Evolutionary conservation across 64 coral and sea anemone genomes (phyloP).

Genomic region (Montipora efflorescens): DNA sequence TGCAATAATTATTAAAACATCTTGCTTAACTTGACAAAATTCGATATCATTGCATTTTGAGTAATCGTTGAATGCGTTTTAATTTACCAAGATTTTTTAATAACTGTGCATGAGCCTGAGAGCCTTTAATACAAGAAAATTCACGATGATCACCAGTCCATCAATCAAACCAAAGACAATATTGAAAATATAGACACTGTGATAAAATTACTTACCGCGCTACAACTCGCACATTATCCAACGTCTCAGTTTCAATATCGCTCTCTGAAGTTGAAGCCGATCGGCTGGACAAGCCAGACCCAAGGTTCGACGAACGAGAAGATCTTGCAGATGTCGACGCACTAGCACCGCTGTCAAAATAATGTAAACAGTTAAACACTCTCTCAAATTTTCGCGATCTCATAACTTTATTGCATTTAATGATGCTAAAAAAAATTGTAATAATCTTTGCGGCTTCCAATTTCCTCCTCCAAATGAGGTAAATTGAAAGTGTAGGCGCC

Average conservation of each 20-base stretch:
- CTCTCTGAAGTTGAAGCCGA: constrained; percentile 69
- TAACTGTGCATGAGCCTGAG: background rate
- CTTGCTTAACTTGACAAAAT: no score
- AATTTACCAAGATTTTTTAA: background rate
- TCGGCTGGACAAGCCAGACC: constrained; percentile 52
- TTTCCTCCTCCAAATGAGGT: background rate
- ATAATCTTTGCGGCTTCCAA: background rate
- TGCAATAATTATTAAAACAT: background rate
- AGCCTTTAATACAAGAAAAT: background rate
- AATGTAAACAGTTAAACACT: constrained; percentile 43
- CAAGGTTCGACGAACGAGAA: constrained; percentile 44
- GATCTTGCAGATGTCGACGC: constrained; percentile 44
- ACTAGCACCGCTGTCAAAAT: constrained; percentile 21
- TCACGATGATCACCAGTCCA: background rate
- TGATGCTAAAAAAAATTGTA: background rate
- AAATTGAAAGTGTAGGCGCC: constrained; percentile 10
- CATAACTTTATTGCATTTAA: background rate
- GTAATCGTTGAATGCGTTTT: no score
- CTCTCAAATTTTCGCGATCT: background rate
- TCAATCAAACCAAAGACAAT: background rate
- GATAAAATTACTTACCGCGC: constrained; percentile 58
- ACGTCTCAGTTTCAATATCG: constrained; percentile 61
- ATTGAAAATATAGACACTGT: background rate
- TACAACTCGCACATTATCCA: constrained; percentile 80
- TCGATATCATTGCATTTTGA: no score